A percentile compares a stretch with the other conserved stretches of the same genome.
Evolutionary conservation across 64 coral and sea anemone genomes (phyloP).

Genomic region (Montipora capricornis): DNA sequence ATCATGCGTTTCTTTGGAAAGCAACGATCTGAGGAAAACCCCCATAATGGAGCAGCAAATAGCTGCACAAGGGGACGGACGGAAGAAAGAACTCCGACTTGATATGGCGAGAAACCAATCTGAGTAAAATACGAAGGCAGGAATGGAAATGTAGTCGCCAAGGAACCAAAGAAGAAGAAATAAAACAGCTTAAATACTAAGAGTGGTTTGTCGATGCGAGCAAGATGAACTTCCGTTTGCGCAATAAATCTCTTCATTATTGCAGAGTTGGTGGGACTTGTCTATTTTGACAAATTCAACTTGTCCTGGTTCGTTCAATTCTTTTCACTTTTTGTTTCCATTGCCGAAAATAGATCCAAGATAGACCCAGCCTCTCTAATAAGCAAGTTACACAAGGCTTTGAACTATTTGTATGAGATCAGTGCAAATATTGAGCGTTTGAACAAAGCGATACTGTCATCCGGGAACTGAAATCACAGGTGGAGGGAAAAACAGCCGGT

Average conservation of each 20-base stretch:
- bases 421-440: constrained; percentile 12
- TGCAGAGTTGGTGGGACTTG: not conserved
- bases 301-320: constrained; percentile 1
- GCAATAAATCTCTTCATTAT: constrained; percentile 19
- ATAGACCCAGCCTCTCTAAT: not conserved
- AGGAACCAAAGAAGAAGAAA: constrained; percentile 79
- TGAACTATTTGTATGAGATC: constrained; percentile 28
- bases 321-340: constrained; percentile 4
- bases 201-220: constrained; percentile 77
- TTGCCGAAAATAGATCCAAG: not conserved
- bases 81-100: constrained; percentile 53
- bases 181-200: constrained; percentile 92
- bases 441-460: constrained; percentile 28
- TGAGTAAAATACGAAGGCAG: constrained; percentile 78
- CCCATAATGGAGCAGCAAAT: constrained; percentile 78
- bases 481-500: constrained; percentile 24
- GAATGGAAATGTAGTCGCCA: constrained; percentile 84
- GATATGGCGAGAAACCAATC: constrained; percentile 79
- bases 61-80: constrained; percentile 77
- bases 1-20: constrained; percentile 80
- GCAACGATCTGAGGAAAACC: constrained; percentile 77
- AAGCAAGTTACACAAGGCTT: constrained; percentile 24
- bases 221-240: constrained; percentile 40
- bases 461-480: constrained; percentile 5
- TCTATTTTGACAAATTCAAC: constrained; percentile 41